Base-by-base conservation (phyloP, 2,113 vertebrate species). In the Vulpes vulpes region DNA sequence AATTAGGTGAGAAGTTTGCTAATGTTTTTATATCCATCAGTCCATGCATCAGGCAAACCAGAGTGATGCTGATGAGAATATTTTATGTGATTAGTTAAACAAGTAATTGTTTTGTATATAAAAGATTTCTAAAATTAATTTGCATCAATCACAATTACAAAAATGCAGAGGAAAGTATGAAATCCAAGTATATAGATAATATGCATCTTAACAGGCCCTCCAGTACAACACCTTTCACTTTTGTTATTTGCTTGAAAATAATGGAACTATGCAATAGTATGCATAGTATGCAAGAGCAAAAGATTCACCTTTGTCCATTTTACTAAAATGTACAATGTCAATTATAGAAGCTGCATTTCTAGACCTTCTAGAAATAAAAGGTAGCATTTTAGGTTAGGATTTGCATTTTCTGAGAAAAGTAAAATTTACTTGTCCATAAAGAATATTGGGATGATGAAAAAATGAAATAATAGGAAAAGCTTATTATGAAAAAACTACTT, bases 1-100 rank as follows among this genome's bases (percentile, higher is more conserved):
- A 96, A 98, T 84, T 92, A 95, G 51, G 32, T 76, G 65, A 95
- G 55, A 86, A 38, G 35, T 93, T 97, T 97, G 60, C 78, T 82
- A 73, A 78, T 57, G 65, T 76, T 87, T 95, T 94, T 86, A 84
- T 92, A 92, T 51, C 43, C 90, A 53, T 92, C 79, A 71, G 0
- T 0, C 38, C 25, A 69, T 86, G 57, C 0, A 74, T 94, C 17
- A 84, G 84, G 27, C 43, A 95, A 96, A 84, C 20, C 25, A 20
- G 60, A 92, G 19, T 38, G 74, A 92, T 51, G 25, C 12, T 84
- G 67, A 60, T 91, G 59, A 92, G 80, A 97, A 90, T 81, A 62
- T 79, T 93, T 78, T 81, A 35, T 12, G 3, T 23, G 64, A 80
- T 35, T 38, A 83, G 5, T 92, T 87, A 69, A 97, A 86, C 53